Conservation (phyloP, 2,113 vertebrate species). For the Piprites chloris region DNA sequence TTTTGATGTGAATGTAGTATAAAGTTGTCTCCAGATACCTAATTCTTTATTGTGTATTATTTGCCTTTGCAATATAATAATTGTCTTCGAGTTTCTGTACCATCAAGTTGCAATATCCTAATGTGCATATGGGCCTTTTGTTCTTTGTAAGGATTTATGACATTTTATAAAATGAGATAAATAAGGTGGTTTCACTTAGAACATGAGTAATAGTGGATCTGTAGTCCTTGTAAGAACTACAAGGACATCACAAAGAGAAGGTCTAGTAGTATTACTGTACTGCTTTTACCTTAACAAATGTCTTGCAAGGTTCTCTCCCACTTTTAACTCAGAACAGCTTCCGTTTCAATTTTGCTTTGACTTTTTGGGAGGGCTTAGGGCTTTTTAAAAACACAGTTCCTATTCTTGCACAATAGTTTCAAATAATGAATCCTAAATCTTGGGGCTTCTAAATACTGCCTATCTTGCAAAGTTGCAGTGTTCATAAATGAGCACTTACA, state of each 20-base stretch:
- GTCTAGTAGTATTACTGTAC: neutral
- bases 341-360: neutral
- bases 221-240: neutral
- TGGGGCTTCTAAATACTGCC: neutral
- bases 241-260: neutral
- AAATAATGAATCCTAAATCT: neutral
- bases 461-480: neutral
- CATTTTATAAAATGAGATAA: neutral
- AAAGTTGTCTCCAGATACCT: neutral
- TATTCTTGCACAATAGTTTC: neutral
- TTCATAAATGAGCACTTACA: neutral
- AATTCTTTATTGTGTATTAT: neutral
- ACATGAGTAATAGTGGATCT: neutral
- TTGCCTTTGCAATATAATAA: neutral
- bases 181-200: neutral
- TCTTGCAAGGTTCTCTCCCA: neutral
- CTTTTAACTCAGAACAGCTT: neutral
- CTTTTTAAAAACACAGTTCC: neutral
- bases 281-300: neutral
- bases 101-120: neutral
- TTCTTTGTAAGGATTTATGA: neutral
- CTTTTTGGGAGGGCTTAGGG: neutral
- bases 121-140: fast-evolving
- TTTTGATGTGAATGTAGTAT: neutral
- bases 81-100: neutral